These are phyloP conservation scores for Cinclus cinclus DNA, from an alignment of 2,113 vertebrate genomes.

Conservation along the genomic window DNA sequence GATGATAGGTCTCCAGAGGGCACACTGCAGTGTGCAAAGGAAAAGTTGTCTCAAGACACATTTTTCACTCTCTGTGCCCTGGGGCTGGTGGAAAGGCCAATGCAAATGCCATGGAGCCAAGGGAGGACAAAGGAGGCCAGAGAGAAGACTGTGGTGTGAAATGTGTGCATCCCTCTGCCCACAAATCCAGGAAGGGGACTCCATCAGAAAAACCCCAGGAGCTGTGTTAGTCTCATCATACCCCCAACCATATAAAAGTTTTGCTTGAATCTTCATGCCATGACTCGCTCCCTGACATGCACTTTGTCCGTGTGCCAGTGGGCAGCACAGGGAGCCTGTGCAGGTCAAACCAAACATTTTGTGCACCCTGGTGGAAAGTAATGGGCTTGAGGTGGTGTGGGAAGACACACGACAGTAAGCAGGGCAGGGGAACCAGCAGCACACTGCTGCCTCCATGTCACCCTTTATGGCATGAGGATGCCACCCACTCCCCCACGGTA, in stretches of 20 bases:
- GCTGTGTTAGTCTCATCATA: not conserved
- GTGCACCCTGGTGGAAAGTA: not conserved
- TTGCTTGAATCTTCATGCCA: not conserved
- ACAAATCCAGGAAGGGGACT: not conserved
- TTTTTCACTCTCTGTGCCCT: not conserved
- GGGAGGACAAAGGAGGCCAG: not conserved
- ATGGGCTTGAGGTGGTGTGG: not conserved
- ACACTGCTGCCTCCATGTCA: not conserved
- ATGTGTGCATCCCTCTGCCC: not conserved
- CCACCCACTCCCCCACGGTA: not conserved
- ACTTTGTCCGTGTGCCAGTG: not conserved
- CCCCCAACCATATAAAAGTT: not conserved
- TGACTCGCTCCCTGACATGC: fast-evolving
- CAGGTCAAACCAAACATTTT: fast-evolving
- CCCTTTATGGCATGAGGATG: fast-evolving
- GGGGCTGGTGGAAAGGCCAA: fast-evolving
- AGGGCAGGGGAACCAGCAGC: too few relatives aligned
- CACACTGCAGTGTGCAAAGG: not conserved
- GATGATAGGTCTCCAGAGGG: not conserved
- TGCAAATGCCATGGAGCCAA: fast-evolving
- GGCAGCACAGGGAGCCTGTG: not conserved
- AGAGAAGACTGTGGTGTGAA: fast-evolving
- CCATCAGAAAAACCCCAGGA: not conserved
- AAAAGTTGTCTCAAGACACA: not conserved
- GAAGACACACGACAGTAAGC: not conserved